Evolutionary conservation across 2,797 vertebrate species (phyloP).

Genomic region (Varecia variegata): DNA sequence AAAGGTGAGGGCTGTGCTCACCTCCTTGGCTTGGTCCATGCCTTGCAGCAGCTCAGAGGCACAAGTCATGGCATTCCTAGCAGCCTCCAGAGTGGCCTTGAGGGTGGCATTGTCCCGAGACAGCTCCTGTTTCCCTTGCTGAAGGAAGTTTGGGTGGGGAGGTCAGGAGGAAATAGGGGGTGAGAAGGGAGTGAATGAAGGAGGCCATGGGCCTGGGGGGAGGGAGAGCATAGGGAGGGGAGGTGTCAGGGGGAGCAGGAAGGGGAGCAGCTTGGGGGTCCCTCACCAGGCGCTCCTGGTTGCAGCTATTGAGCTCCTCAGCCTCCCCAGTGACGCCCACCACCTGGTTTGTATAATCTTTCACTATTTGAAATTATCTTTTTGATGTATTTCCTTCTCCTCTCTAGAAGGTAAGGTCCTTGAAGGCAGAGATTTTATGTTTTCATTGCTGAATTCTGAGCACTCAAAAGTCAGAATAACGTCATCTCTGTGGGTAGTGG

Average conservation of each 20-base stretch:
- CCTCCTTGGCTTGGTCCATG: conserved; percentile 92
- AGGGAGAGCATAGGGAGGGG: accelerated
- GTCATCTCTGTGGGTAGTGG: no score
- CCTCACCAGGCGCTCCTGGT: conserved; percentile 89
- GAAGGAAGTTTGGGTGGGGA: not conserved
- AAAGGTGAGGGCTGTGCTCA: conserved; percentile 57
- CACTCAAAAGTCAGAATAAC: not conserved
- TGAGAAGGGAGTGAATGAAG: no score
- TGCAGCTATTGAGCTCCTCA: conserved; percentile 89
- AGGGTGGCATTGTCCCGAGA: conserved; percentile 84
- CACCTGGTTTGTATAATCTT: conserved; percentile 67
- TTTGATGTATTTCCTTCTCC: not conserved
- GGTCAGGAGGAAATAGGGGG: no score
- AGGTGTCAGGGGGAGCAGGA: accelerated
- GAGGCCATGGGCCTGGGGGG: no score
- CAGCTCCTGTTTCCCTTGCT: conserved; percentile 89
- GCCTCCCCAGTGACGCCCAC: conserved; percentile 90
- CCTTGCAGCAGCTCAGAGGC: conserved; percentile 87
- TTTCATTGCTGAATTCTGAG: not conserved
- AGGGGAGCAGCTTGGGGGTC: accelerated
- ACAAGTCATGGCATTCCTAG: conserved; percentile 86
- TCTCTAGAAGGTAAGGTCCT: not conserved
- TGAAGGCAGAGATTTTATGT: not conserved
- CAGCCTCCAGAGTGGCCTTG: conserved; percentile 86
- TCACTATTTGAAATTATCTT: not conserved